Percentiles rank a stretch among this genome's conserved stretches.
Evolutionary conservation across 2,888 invertebrate genomes (phyloP).

Genomic region (Mythimna lalbum): DNA sequence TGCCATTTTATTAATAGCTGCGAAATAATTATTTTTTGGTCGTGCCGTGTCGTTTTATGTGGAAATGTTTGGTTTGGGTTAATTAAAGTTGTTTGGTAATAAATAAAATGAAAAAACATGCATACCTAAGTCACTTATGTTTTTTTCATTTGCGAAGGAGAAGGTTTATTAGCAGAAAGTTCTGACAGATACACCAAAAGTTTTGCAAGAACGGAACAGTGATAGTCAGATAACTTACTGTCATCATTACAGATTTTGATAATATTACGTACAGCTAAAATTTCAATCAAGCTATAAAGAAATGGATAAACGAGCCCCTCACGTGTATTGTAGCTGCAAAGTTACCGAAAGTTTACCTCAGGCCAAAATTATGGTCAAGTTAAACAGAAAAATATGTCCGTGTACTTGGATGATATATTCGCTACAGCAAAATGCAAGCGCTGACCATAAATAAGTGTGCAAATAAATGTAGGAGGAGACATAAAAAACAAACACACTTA

Average conservation of each 20-base stretch:
- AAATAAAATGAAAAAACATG: neutral
- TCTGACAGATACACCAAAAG: neutral
- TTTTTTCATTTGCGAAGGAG: too few species aligned
- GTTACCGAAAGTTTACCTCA: neutral
- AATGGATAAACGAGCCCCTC: neutral
- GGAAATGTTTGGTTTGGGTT: constrained; percentile 17
- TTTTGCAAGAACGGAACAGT: neutral
- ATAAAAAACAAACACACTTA: constrained; percentile 87
- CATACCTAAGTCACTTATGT: too few species aligned
- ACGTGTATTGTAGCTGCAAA: constrained; percentile 6
- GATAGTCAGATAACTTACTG: neutral
- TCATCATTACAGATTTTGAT: neutral
- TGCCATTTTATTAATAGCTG: constrained; percentile 57
- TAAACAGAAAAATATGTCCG: constrained; percentile 10
- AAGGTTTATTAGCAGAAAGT: neutral
- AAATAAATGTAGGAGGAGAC: constrained; percentile 70
- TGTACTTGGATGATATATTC: constrained; percentile 47
- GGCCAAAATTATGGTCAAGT: constrained; percentile 5
- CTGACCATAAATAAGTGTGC: constrained; percentile 55
- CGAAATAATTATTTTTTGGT: constrained; percentile 56
- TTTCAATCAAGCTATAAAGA: neutral
- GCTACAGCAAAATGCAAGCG: constrained; percentile 42
- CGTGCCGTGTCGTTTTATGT: constrained; percentile 19
- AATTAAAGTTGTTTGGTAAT: constrained; percentile 19
- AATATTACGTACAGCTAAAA: too few species aligned